Percentiles rank a stretch among this genome's conserved stretches.
Evolutionary conservation across 2,888 invertebrate species (phyloP).

Genomic region (Himalopsyche kuldschensis): DNA sequence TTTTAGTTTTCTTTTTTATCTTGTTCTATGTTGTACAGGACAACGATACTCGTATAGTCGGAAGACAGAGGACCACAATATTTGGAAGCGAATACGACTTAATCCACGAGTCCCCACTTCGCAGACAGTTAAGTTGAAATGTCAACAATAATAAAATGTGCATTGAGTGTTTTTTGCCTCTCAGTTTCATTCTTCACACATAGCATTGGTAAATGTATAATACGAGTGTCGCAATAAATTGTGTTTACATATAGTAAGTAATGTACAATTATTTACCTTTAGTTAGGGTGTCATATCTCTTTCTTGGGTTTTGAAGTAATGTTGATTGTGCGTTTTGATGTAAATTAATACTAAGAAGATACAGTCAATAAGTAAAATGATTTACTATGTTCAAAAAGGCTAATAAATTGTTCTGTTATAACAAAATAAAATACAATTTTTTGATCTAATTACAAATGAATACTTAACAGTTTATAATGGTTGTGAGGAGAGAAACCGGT

Average conservation of each 20-base stretch:
- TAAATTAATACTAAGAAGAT: no score
- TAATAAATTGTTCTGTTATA: no score
- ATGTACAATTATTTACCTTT: neutral
- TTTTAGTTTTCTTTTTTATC: slow-evolving; percentile 2
- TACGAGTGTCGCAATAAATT: neutral
- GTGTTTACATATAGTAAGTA: neutral
- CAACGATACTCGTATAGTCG: slow-evolving; percentile 25
- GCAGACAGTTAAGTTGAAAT: slow-evolving; percentile 37
- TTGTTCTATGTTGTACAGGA: slow-evolving; percentile 34
- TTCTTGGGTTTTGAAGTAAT: no score
- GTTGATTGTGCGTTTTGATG: no score
- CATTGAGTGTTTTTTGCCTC: neutral
- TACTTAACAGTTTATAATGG: no score
- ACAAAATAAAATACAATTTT: no score
- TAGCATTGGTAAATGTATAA: neutral
- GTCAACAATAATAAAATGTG: neutral
- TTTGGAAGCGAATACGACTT: slow-evolving; percentile 39
- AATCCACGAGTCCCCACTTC: slow-evolving; percentile 36
- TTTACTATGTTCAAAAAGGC: no score
- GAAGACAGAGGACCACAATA: slow-evolving; percentile 36
- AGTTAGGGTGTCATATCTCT: no score
- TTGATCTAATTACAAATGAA: no score
- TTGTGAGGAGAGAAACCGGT: no score
- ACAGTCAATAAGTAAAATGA: no score
- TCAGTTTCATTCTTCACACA: neutral